A percentile compares a stretch with the other conserved stretches of the same genome.
Evolutionary conservation across 2,888 invertebrate genomes (phyloP).

Genomic region (Synanthedon vespiformis): DNA sequence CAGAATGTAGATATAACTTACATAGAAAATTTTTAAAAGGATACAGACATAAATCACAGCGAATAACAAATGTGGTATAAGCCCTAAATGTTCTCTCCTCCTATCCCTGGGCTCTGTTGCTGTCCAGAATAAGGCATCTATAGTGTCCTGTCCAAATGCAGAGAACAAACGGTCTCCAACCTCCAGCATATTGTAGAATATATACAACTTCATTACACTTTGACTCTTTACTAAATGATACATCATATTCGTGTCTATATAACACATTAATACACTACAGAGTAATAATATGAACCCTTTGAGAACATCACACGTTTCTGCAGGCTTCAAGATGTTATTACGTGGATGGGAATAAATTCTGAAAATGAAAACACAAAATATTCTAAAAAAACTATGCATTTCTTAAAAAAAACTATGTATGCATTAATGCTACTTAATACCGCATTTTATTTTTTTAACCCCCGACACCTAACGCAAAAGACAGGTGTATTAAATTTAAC

Average conservation of each 20-base stretch:
- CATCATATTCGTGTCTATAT: constrained; percentile 97
- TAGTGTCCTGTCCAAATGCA: constrained; percentile 97
- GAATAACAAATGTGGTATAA: constrained; percentile 90
- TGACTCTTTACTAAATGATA: constrained; percentile 98
- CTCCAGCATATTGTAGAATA: constrained; percentile 99
- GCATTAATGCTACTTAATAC: too few species aligned
- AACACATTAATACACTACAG: constrained; percentile 86
- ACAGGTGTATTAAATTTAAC: too few species aligned
- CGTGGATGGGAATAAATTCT: constrained; percentile 41
- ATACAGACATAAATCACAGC: constrained; percentile 95
- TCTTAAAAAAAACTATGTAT: neutral
- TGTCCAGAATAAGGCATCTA: constrained; percentile 98
- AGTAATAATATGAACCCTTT: constrained; percentile 90
- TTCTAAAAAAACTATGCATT: neutral
- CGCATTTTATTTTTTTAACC: too few species aligned
- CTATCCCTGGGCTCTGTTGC: constrained; percentile 93
- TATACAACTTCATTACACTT: constrained; percentile 98
- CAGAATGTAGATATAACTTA: neutral
- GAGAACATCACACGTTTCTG: constrained; percentile 95
- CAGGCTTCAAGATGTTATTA: constrained; percentile 79
- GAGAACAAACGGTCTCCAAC: constrained; percentile 96
- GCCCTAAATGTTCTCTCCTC: constrained; percentile 85
- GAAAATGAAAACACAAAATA: constrained; percentile 14
- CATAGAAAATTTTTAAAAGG: constrained; percentile 67
- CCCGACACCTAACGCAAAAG: too few species aligned